Evolutionary conservation across 2,888 invertebrate genomes (phyloP).

Genomic region (Mamestra brassicae): DNA sequence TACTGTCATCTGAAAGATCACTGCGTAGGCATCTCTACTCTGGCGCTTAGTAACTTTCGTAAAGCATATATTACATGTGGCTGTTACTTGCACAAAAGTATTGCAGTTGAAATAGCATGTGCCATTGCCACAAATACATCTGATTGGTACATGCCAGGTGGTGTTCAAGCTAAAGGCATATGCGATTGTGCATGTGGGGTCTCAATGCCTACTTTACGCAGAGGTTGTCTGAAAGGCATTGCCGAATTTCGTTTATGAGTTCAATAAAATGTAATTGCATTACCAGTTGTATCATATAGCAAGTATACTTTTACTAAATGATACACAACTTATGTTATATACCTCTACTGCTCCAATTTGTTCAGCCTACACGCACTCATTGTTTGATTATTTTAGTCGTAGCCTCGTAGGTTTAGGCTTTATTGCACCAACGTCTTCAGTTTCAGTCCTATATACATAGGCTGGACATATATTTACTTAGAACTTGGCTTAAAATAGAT

Average conservation of each 20-base stretch:
- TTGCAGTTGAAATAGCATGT: neutral
- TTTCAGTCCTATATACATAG: neutral
- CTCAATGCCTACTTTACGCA: neutral
- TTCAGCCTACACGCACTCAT: constrained; percentile 47
- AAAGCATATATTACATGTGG: neutral
- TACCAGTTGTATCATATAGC: too few relatives aligned
- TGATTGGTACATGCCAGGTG: neutral
- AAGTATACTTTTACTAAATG: too few relatives aligned
- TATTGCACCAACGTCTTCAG: constrained; percentile 13
- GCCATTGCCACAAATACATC: neutral
- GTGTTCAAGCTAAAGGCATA: neutral
- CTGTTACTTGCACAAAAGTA: neutral
- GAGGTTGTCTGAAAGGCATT: constrained; percentile 31
- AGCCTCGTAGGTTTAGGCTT: constrained; percentile 20
- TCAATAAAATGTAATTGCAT: neutral
- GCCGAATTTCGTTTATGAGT: neutral
- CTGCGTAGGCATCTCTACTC: neutral
- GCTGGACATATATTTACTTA: neutral
- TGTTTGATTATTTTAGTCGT: neutral
- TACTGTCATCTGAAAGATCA: constrained; percentile 19
- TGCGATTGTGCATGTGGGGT: neutral
- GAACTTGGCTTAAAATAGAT: neutral
- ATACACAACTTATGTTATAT: too few relatives aligned
- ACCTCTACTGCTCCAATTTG: constrained; percentile 26
- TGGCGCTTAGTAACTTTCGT: constrained; percentile 14